phyloP scores from a whole-genome alignment of 2,797 vertebrate species.

The Phyllotis vaccarum region DNA sequence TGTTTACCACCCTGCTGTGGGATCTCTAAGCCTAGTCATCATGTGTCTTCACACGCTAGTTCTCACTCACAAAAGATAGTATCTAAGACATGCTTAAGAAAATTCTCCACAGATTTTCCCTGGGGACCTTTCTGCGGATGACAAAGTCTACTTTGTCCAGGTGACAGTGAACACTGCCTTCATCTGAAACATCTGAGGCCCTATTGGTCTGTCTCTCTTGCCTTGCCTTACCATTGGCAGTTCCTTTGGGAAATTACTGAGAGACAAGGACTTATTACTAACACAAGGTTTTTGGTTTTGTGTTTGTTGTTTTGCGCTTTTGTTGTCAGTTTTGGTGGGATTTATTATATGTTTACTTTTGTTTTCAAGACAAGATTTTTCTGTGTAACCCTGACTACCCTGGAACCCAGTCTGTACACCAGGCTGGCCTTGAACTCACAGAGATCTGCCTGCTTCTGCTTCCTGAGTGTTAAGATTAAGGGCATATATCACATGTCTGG shows the following conservation, averaged over 20 bases:
- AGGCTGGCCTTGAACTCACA: neutral
- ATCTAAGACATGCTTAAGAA: neutral
- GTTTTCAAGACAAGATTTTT: neutral
- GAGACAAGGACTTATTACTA: neutral
- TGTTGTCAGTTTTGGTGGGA: too few species aligned
- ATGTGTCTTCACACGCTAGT: neutral
- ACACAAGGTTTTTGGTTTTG: neutral
- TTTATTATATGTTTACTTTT: neutral
- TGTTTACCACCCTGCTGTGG: neutral
- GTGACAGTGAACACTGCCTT: neutral
- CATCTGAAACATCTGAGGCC: neutral
- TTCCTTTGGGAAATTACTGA: slow-evolving; percentile 9
- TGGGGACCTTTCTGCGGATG: neutral
- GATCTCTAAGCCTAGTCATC: neutral
- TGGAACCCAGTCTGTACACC: neutral
- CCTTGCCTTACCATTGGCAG: neutral
- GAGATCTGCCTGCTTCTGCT: neutral
- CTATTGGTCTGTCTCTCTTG: neutral
- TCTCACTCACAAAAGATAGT: neutral
- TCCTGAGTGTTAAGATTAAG: neutral
- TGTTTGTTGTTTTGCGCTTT: neutral
- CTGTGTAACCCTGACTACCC: neutral
- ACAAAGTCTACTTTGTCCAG: neutral
- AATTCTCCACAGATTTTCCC: too few species aligned
- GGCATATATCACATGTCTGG: neutral